Evolutionary conservation across 2,888 invertebrate genomes (phyloP).

Genomic region (Cephus pygmeus): DNA sequence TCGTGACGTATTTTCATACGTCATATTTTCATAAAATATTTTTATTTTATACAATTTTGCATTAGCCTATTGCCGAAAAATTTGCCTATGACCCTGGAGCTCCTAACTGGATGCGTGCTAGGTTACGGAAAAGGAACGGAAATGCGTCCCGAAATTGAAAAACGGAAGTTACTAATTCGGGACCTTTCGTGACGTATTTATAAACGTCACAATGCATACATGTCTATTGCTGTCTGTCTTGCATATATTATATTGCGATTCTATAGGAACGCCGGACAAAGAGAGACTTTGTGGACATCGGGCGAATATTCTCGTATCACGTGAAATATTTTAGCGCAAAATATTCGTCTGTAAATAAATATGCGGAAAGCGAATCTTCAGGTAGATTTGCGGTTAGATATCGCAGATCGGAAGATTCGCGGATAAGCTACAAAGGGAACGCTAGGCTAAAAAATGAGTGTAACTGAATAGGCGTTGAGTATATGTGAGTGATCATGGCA

Average conservation of each 20-base stretch:
- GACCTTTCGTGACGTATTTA: too few relatives aligned
- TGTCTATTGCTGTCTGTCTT: neutral
- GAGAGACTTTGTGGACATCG: neutral
- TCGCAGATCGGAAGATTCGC: neutral
- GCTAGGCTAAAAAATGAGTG: neutral
- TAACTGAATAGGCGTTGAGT: neutral
- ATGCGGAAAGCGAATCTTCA: neutral
- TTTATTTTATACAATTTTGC: too few relatives aligned
- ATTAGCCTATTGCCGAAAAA: too few relatives aligned
- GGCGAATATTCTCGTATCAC: neutral
- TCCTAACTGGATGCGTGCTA: too few relatives aligned
- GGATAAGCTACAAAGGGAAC: neutral
- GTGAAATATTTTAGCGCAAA: neutral
- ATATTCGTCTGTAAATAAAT: neutral
- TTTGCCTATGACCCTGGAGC: too few relatives aligned
- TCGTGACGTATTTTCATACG: too few relatives aligned
- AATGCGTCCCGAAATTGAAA: too few relatives aligned
- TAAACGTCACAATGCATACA: neutral
- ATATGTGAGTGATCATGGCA: neutral
- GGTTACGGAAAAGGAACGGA: too few relatives aligned
- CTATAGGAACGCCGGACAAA: neutral
- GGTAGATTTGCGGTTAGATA: neutral
- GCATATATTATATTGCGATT: neutral
- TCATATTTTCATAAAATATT: too few relatives aligned
- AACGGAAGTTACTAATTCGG: too few relatives aligned